A percentile compares a stretch with the other conserved stretches of the same genome.
phyloP scores from a whole-genome alignment of 2,797 vertebrate genomes.

The Hypotaenidia philippensis region DNA sequence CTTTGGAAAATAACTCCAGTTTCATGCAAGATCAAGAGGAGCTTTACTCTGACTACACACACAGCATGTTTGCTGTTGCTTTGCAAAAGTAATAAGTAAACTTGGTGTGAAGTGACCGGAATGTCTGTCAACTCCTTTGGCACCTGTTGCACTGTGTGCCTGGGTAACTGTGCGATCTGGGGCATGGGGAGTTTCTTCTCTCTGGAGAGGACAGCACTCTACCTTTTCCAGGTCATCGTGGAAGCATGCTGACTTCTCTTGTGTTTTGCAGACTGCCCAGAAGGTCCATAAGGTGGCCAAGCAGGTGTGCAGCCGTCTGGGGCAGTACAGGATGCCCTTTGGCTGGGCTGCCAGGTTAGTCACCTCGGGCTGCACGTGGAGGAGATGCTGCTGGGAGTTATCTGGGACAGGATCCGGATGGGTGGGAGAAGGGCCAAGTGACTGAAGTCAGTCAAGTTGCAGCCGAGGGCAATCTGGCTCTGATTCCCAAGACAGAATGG shows the following conservation, averaged over 20 bases:
- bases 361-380: rapidly evolving
- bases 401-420: rapidly evolving
- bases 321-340: slow-evolving; percentile 97
- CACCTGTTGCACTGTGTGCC: rapidly evolving
- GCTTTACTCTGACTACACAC: neutral
- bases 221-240: neutral
- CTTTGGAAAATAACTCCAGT: neutral
- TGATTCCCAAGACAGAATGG: neutral
- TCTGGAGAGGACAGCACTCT: rapidly evolving
- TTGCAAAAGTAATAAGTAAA: neutral
- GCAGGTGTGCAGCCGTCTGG: slow-evolving; percentile 93
- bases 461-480: neutral
- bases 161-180: neutral
- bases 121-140: neutral
- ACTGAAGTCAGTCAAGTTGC: neutral
- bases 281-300: slow-evolving; percentile 95
- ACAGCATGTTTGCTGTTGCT: rapidly evolving
- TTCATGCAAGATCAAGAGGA: neutral
- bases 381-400: neutral
- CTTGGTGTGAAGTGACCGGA: neutral
- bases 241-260: neutral
- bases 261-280: slow-evolving; percentile 88
- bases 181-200: rapidly evolving
- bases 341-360: slow-evolving; percentile 97
- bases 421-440: neutral